Conservation (phyloP, 2,888 invertebrate species). For the Panopea generosa region DNA sequence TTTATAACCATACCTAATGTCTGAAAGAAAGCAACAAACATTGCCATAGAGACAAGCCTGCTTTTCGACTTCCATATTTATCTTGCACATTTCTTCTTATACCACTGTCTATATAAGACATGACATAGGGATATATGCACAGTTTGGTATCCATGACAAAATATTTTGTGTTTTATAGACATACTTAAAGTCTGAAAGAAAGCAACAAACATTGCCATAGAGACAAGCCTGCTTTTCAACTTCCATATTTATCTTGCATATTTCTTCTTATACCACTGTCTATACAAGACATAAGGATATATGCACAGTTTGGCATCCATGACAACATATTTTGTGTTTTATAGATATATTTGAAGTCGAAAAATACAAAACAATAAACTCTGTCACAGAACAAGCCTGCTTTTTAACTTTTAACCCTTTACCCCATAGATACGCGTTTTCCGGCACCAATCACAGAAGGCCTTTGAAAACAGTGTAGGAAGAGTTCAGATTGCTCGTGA, state of each 20-base stretch:
- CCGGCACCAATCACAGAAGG: no score
- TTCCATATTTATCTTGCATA: slow-evolving; percentile 8
- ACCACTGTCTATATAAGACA: no score
- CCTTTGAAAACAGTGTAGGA: no score
- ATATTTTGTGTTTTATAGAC: slow-evolving; percentile 19
- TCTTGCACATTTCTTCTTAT: no score
- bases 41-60: no score
- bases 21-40: no score
- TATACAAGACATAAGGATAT: slow-evolving; percentile 12
- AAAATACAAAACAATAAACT: slow-evolving; percentile 29
- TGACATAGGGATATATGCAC: no score
- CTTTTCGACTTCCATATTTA: no score
- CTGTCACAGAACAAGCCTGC: slow-evolving; percentile 7
- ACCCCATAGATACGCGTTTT: slow-evolving; percentile 15
- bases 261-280: slow-evolving; percentile 1
- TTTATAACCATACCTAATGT: no score
- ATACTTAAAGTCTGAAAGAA: slow-evolving; percentile 6
- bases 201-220: slow-evolving; percentile 9
- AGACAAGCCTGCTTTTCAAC: slow-evolving; percentile 8
- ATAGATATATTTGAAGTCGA: slow-evolving; percentile 16
- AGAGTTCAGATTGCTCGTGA: no score
- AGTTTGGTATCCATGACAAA: not conserved
- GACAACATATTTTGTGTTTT: no score
- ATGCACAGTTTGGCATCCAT: no score
- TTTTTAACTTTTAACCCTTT: slow-evolving; percentile 32